Conservation (phyloP, 2,113 vertebrate genomes). For the Daboia siamensis region DNA sequence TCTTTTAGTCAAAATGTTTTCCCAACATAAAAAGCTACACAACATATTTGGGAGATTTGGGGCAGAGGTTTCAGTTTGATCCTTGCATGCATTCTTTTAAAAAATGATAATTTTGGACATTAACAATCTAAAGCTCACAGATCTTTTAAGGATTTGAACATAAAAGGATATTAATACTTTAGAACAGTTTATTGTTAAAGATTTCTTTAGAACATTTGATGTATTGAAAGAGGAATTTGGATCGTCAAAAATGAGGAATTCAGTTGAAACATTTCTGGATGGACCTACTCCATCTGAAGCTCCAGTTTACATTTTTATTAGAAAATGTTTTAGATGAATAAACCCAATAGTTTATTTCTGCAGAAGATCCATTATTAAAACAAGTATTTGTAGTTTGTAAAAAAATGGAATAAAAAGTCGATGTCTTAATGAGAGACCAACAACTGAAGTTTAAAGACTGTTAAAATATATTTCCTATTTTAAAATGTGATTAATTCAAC, state of each 20-base stretch:
- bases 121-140: background rate
- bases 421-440: background rate
- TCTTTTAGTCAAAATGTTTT: background rate
- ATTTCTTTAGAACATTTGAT: background rate
- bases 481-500: background rate
- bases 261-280: background rate
- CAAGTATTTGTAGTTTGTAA: background rate
- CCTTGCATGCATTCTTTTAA: background rate
- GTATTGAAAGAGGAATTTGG: background rate
- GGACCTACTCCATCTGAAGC: background rate
- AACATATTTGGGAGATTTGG: background rate
- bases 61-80: background rate
- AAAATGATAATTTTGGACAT: background rate
- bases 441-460: background rate
- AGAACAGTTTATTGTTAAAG: background rate
- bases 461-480: background rate
- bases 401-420: background rate
- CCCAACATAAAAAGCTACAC: background rate
- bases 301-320: background rate
- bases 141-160: background rate
- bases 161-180: background rate
- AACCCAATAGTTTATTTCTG: background rate
- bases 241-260: background rate
- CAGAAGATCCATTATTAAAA: background rate
- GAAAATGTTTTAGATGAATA: background rate